These are phyloP conservation scores for Selene dorsalis DNA, from an alignment of 2,797 vertebrate species.

Conservation along the genomic window DNA sequence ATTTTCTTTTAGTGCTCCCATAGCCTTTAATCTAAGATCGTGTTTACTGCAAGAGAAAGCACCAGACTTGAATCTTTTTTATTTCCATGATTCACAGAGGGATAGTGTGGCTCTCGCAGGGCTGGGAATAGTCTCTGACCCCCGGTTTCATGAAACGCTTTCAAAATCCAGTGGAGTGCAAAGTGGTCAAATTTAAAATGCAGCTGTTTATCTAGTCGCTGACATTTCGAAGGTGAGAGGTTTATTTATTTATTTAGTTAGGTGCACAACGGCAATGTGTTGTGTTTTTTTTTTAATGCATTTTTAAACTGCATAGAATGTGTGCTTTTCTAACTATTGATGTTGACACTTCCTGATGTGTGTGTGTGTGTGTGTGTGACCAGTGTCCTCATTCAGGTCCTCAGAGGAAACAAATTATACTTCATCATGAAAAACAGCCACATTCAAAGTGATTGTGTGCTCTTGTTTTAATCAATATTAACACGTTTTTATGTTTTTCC, in stretches of 20 bases:
- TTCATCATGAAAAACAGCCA: conserved; percentile 1
- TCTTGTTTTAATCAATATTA: neutral
- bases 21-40: neutral
- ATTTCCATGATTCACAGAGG: neutral
- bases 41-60: neutral
- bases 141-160: conserved; percentile 1
- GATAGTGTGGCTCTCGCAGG: neutral
- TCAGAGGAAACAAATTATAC: neutral
- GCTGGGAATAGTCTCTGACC: neutral
- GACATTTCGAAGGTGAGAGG: conserved; percentile 50
- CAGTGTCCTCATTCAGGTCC: conserved; percentile 13
- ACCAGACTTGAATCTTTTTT: neutral
- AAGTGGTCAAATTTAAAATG: conserved; percentile 41
- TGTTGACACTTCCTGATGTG: conserved; percentile 31
- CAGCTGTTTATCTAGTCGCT: neutral
- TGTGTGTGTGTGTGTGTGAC: conserved; percentile 8
- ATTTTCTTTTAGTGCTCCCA: neutral
- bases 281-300: conserved; percentile 29
- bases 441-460: neutral
- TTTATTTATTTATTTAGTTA: neutral
- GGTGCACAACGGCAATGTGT: conserved; percentile 23
- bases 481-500: too few relatives aligned
- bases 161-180: conserved; percentile 29
- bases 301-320: conserved; percentile 18
- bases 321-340: conserved; percentile 13